A percentile compares a stretch with the other conserved stretches of the same genome.
Conservation (phyloP, 1,140 invertebrate species). For the Conus ventricosus region DNA sequence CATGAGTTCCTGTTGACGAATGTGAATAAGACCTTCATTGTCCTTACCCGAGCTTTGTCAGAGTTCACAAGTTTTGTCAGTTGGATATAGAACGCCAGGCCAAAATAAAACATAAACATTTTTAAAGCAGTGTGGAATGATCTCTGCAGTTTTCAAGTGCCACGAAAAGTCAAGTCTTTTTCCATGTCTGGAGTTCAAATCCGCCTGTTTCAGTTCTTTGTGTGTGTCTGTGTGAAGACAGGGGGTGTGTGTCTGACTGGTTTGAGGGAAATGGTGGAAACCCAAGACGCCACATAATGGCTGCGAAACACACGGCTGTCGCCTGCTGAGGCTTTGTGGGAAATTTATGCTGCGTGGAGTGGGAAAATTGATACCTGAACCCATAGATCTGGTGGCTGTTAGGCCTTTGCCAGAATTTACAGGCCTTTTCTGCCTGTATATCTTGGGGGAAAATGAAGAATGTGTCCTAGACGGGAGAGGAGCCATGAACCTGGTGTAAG, state of each 20-base stretch:
- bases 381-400: neutral
- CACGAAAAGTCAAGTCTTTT: no score
- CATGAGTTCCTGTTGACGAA: no score
- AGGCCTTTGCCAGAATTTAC: neutral
- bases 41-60: no score
- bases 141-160: no score
- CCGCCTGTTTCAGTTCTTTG: neutral
- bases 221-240: neutral
- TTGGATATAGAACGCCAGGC: no score
- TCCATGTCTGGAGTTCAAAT: neutral
- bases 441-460: neutral
- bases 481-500: neutral
- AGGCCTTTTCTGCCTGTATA: neutral
- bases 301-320: neutral
- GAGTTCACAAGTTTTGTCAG: no score
- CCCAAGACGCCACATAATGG: neutral
- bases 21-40: no score
- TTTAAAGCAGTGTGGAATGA: no score
- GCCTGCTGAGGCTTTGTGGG: neutral
- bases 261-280: neutral
- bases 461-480: neutral
- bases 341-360: slow-evolving; percentile 3
- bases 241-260: no score
- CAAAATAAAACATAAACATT: no score
- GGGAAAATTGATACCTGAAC: neutral